Evolutionary conservation across 1,140 invertebrate genomes (phyloP), one percentile per base, ranked within the genome.

Genomic region (Eciton burchellii): DNA sequence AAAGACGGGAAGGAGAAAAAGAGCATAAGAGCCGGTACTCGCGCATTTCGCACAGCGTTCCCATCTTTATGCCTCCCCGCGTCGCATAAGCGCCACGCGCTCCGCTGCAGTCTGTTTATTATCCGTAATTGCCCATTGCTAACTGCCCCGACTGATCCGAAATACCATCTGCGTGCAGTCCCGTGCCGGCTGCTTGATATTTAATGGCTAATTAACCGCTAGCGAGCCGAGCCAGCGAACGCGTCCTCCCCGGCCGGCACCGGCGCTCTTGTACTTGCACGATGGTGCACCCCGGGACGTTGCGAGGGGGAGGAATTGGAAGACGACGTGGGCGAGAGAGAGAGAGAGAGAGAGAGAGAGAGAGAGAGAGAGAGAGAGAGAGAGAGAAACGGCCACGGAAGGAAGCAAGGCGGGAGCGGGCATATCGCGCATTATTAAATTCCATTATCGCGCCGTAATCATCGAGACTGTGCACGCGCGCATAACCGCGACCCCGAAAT

Each of bases 191-290:
- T 89, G 84, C 87, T 88, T 90, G 81, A 89, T 90, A 89, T 87
- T 90, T 90, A 90, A 90, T 84, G 84, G 84, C 84, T 90, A 89
- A 90, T 90, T 90, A 90, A 90, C 62, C 82, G 82, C n/a, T n/a
- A n/a, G 45, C 62, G 84, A 57, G 66, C 71, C 76, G 77, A 70
- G 73, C 59, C 72, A 83, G 45, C 57, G 72, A 76, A 35, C 49
- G 76, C 83, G 57, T 74, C 52, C 52, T 52, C 35, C 65, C 47
- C 45, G 65, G 56, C 41, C n/a, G n/a, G n/a, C n/a, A n/a, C n/a
- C n/a, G n/a, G 60, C 72, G 41, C 76, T 19, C 54, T 21, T 70
- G 82, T 70, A 79, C 74, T 81, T 71, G 66, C 82, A 72, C 76
- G 12, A 81, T 59, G 66, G 21, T 68, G 62, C 74, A 35, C 57